Base-by-base conservation (phyloP, 1,140 invertebrate genomes). In the Drosophila watanabei region DNA sequence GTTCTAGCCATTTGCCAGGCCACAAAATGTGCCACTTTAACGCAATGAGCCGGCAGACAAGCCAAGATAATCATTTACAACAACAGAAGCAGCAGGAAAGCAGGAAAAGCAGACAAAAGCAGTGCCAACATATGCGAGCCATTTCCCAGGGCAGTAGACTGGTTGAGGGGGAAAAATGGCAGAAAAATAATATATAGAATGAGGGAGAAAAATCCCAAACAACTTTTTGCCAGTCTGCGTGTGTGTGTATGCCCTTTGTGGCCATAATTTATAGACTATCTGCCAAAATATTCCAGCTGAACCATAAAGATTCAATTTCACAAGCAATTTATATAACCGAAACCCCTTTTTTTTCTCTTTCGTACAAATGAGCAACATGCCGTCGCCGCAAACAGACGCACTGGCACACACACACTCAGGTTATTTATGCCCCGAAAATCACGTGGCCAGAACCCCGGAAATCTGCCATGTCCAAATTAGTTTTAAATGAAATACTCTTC, bases 231-330 rank as follows among this genome's bases (percentile, higher is more conserved):
- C 30, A 28, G 70, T 39, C 37, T 76, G 46, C 30, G 28, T 8
- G 28, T 32, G 79, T 59, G 77, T 73, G 82, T 76, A 90, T 86
- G 86, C 86, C 86, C 86, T 90, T 90, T 89, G 86, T 86, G 86
- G 86, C 87, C 86, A 90, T 90, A 90, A 90, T 90, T 90, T 90
- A 90, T 90, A 90, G 86, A 90, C 86, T 90, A 90, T 90, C 86
- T 90, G 86, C 86, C 86, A 90, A 90, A 90, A 90, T 90, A 90
- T 90, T 90, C 86, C 86, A 90, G 86, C 86, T 90, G 86, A 90
- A 85, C 86, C 86, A 90, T 90, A 90, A 90, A 90, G 86, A 90
- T 90, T 90, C 86, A 90, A 90, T 90, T 90, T 90, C 86, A 82
- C 86, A 90, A 90, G 86, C 86, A 90, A 90, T 90, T 90, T 90